Conservation (phyloP, 2,797 vertebrate genomes). For the Bryconaethiops microstoma region DNA sequence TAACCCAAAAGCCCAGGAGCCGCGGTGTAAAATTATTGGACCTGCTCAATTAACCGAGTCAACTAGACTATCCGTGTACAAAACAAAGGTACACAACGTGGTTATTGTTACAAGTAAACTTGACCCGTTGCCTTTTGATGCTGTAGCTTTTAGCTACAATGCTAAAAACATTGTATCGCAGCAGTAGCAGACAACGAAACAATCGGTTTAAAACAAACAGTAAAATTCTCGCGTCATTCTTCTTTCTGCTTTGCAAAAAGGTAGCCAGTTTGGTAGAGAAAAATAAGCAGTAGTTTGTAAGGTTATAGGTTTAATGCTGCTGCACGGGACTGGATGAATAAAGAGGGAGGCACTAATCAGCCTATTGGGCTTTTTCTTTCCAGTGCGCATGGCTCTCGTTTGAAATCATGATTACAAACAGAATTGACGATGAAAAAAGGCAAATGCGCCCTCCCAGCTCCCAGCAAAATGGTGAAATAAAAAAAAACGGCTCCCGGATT, state of each 20-base stretch:
- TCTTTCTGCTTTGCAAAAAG: background rate
- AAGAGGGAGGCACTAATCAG: constrained; percentile 46
- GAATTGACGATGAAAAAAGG: constrained; percentile 66
- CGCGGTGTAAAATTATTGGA: background rate
- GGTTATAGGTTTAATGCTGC: background rate
- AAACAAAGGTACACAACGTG: background rate
- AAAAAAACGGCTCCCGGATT: constrained; percentile 22
- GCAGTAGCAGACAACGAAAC: background rate
- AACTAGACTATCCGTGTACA: background rate
- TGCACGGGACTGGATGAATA: background rate
- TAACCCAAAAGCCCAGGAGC: background rate
- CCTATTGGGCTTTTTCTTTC: constrained; percentile 64
- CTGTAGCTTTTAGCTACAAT: constrained; percentile 13
- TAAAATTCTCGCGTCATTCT: too few species aligned
- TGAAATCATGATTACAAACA: constrained; percentile 62
- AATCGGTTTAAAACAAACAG: background rate
- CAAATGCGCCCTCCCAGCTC: constrained; percentile 54
- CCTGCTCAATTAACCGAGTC: background rate
- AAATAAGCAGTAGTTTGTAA: background rate
- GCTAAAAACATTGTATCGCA: constrained; percentile 35
- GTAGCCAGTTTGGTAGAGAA: background rate
- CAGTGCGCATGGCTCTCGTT: constrained; percentile 78
- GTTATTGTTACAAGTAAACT: constrained; percentile 20
- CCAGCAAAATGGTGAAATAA: constrained; percentile 34
- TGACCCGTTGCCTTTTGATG: constrained; percentile 11